phyloP scores from a whole-genome alignment of 92 coral and sea anemone species.

The Nematostella vectensis region DNA sequence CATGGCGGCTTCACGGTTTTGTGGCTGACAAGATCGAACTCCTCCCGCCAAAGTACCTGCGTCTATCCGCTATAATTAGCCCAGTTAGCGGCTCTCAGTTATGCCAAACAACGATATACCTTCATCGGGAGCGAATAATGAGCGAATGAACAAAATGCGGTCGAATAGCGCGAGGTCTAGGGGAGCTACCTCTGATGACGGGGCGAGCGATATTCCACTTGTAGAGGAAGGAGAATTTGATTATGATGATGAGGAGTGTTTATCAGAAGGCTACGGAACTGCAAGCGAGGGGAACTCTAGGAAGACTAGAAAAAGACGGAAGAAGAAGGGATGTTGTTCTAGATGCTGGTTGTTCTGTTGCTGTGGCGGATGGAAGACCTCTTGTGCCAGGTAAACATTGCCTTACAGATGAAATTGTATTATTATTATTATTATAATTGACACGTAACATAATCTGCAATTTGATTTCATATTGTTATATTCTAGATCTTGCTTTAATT shows the following conservation, averaged over 20 bases:
- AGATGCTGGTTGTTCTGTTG: constrained; percentile 66
- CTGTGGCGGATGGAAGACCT: constrained; percentile 46
- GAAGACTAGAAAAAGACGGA: constrained; percentile 43
- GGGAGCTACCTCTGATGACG: constrained; percentile 30
- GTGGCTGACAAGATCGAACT: constrained; percentile 10
- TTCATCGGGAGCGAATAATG: constrained; percentile 22
- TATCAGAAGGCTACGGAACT: constrained; percentile 83
- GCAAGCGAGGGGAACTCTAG: constrained; percentile 52
- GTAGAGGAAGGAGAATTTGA: constrained; percentile 55
- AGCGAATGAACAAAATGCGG: constrained; percentile 17
- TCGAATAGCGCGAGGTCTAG: constrained; percentile 1
- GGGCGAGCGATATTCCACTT: constrained; percentile 50
- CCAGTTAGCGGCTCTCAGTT: no score
- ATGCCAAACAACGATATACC: constrained; percentile 82
- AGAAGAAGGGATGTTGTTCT: constrained; percentile 52
- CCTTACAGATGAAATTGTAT: no score
- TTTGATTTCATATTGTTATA: no score
- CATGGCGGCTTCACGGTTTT: not conserved
- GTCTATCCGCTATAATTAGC: not conserved
- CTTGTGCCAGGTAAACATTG: constrained; percentile 23
- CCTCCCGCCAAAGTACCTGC: not conserved
- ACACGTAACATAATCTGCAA: no score
- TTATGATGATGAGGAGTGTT: constrained; percentile 71
- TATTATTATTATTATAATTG: no score
- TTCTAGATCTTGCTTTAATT: no score